Conservation (phyloP, 2,888 invertebrate genomes). For the Epirrhoe tristata region DNA sequence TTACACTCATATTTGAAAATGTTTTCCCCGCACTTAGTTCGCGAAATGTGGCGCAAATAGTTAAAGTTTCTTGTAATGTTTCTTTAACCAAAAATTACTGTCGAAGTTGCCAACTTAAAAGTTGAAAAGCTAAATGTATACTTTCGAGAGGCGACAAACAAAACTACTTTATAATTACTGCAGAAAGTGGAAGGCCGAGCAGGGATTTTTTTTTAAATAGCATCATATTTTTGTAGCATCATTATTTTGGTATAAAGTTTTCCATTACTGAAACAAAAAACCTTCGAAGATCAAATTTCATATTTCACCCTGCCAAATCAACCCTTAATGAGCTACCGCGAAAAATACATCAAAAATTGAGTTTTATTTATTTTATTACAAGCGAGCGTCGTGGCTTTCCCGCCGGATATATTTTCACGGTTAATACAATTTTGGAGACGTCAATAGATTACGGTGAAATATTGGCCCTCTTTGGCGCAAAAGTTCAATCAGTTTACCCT, state of each 20-base stretch:
- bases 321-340: conserved; percentile 17
- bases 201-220: too few relatives aligned
- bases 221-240: too few relatives aligned
- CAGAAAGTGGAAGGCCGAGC: too few relatives aligned
- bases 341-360: conserved; percentile 37
- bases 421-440: conserved; percentile 27
- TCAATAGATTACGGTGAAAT: conserved; percentile 32
- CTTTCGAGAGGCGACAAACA: not conserved
- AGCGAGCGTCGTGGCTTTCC: conserved; percentile 21
- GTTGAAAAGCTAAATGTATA: not conserved
- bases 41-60: conserved; percentile 1
- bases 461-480: conserved; percentile 17
- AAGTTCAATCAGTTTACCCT: conserved; percentile 15
- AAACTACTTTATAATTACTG: not conserved
- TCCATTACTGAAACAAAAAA: not conserved
- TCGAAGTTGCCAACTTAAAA: conserved; percentile 1
- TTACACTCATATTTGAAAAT: not conserved
- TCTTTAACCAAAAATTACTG: conserved; percentile 1
- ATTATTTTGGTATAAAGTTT: not conserved
- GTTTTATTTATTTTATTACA: conserved; percentile 32
- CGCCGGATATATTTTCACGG: conserved; percentile 29
- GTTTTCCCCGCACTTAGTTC: not conserved
- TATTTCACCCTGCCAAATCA: conserved; percentile 14
- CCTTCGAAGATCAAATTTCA: not conserved
- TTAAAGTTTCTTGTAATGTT: conserved; percentile 10